A percentile compares a stretch with the other conserved stretches of the same genome.
Conservation (phyloP, 2,113 vertebrate species). For the Upupa epops region DNA sequence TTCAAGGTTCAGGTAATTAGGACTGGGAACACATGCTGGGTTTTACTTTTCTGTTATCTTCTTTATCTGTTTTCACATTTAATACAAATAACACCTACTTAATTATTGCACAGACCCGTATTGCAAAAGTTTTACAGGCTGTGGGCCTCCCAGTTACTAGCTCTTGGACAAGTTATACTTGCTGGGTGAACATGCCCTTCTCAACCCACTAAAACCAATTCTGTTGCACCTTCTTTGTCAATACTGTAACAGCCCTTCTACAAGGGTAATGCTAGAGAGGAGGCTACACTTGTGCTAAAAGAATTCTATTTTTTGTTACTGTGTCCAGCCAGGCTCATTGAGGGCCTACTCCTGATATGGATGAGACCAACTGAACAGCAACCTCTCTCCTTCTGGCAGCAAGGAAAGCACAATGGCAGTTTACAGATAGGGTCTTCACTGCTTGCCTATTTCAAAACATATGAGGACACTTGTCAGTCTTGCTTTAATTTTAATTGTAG, state of each 20-base stretch:
- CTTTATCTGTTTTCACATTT: not conserved
- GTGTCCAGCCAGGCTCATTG: not conserved
- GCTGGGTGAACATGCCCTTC: not conserved
- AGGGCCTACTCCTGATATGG: not conserved
- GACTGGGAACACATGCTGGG: not conserved
- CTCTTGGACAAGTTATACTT: not conserved
- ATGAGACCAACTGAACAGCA: not conserved
- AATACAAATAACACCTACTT: not conserved
- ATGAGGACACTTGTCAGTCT: not conserved
- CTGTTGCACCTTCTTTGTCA: not conserved
- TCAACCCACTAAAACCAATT: not conserved
- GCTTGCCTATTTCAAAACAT: not conserved
- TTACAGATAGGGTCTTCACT: not conserved
- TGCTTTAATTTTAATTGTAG: not conserved
- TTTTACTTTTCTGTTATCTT: not conserved
- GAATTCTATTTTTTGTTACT: not conserved
- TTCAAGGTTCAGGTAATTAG: not conserved
- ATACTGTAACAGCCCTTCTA: not conserved
- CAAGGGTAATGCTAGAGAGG: not conserved
- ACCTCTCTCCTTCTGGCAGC: not conserved
- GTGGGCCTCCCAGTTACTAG: accelerated
- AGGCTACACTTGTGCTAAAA: not conserved
- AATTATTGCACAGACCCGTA: not conserved
- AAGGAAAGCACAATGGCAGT: not conserved
- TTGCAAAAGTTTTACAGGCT: not conserved